phyloP scores from a whole-genome alignment of 1,140 invertebrate genomes.

The Aradophagus sp. region DNA sequence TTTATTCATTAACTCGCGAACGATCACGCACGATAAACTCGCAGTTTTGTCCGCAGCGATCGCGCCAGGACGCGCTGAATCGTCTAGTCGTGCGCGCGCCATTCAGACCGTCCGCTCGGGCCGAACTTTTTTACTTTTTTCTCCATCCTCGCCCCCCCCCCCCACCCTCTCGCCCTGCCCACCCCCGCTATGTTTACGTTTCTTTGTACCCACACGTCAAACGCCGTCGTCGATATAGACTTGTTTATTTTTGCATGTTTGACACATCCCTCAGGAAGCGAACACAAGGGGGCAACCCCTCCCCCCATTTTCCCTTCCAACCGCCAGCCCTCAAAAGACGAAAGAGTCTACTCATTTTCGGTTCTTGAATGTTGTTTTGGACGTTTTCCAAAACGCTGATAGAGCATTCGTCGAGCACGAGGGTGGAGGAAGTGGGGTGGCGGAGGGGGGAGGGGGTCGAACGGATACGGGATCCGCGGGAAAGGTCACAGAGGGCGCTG shows the following conservation, averaged over 20 bases:
- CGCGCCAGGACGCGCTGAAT: slow-evolving; percentile 11
- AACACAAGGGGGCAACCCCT: slow-evolving; percentile 25
- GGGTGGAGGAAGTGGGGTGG: no score
- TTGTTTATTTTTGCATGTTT: slow-evolving; percentile 52
- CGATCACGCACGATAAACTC: slow-evolving; percentile 14
- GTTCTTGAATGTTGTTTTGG: slow-evolving; percentile 59
- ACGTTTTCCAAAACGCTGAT: slow-evolving; percentile 54
- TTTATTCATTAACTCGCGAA: slow-evolving; percentile 9
- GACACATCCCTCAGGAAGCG: slow-evolving; percentile 50
- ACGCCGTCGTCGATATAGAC: slow-evolving; percentile 46
- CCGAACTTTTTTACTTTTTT: no score
- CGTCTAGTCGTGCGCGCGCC: slow-evolving; percentile 11
- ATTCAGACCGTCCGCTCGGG: slow-evolving; percentile 1
- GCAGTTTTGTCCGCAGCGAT: slow-evolving; percentile 1
- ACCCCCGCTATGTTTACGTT: slow-evolving; percentile 9
- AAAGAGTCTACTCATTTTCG: slow-evolving; percentile 48
- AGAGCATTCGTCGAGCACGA: slow-evolving; percentile 29
- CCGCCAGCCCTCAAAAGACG: no score
- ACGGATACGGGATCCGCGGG: slow-evolving; percentile 34
- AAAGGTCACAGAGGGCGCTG: slow-evolving; percentile 45
- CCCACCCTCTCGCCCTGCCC: no score
- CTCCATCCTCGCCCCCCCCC: no score
- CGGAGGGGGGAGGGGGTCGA: slow-evolving; percentile 31
- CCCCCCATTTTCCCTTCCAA: no score
- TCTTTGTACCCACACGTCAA: slow-evolving; percentile 37